phyloP scores from a whole-genome alignment of 1,140 invertebrate genomes.

The Gonatopus flavifemur region DNA sequence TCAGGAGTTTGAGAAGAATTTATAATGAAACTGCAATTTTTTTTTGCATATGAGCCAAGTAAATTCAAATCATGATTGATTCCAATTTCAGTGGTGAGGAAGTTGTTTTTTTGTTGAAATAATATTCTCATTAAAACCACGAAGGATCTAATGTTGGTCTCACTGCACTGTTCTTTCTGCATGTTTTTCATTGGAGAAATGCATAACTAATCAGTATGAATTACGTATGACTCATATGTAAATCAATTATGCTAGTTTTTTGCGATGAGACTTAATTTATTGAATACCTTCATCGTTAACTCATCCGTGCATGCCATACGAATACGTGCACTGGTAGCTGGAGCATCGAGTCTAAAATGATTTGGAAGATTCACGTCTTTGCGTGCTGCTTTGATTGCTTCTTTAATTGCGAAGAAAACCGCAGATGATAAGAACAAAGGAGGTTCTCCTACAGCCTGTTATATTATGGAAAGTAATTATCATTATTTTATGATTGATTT shows the following conservation, averaged over 20 bases:
- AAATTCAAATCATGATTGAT: too few relatives aligned
- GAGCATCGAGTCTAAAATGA: slow-evolving; percentile 77
- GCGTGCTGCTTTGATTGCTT: slow-evolving; percentile 82
- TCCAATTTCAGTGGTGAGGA: too few relatives aligned
- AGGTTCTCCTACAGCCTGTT: slow-evolving; percentile 92
- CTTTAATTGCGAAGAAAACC: slow-evolving; percentile 87
- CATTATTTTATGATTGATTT: too few relatives aligned
- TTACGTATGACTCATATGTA: background rate
- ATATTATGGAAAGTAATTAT: too few relatives aligned
- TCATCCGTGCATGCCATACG: slow-evolving; percentile 87
- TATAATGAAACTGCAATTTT: background rate
- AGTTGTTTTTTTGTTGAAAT: too few relatives aligned
- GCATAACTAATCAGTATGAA: too few relatives aligned
- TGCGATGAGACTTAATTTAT: background rate
- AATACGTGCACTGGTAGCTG: slow-evolving; percentile 86
- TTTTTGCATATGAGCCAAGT: background rate
- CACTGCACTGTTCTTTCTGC: too few relatives aligned
- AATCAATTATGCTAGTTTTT: background rate
- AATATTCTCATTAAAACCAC: too few relatives aligned
- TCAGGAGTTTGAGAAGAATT: background rate
- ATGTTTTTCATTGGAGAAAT: too few relatives aligned
- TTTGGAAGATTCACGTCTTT: slow-evolving; percentile 65
- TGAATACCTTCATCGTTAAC: slow-evolving; percentile 74
- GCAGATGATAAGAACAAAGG: slow-evolving; percentile 87
- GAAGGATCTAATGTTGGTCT: background rate